These are phyloP conservation scores for Yponomeuta sedellus DNA, from an alignment of 2,888 invertebrate species.

Conservation along the genomic window DNA sequence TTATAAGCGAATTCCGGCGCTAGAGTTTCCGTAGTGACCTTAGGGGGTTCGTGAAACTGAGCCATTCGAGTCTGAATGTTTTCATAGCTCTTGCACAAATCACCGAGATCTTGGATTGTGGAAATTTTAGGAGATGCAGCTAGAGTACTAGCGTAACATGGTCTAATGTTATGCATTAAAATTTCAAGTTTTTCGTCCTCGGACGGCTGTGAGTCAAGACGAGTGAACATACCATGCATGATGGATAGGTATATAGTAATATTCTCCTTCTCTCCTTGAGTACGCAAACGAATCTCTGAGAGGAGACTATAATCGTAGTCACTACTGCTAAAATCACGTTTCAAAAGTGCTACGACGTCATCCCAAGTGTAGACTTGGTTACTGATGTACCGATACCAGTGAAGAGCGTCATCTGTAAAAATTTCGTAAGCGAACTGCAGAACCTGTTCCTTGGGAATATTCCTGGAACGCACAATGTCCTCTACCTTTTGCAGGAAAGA, in stretches of 20 bases:
- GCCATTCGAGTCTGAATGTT: slow-evolving; percentile 18
- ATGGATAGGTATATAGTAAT: slow-evolving; percentile 24
- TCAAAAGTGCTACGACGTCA: not conserved
- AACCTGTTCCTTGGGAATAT: too few relatives aligned
- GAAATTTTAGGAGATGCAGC: slow-evolving; percentile 17
- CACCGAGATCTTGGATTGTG: slow-evolving; percentile 13
- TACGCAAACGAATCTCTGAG: slow-evolving; percentile 11
- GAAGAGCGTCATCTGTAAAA: too few relatives aligned
- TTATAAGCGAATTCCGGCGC: slow-evolving; percentile 23
- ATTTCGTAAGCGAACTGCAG: too few relatives aligned
- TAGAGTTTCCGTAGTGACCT: slow-evolving; percentile 15
- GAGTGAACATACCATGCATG: slow-evolving; percentile 2
- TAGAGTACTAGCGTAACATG: slow-evolving; percentile 3
- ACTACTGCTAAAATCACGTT: not conserved
- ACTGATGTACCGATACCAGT: too few relatives aligned
- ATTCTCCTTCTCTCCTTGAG: slow-evolving; percentile 15
- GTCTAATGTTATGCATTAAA: too few relatives aligned
- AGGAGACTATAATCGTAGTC: slow-evolving; percentile 13
- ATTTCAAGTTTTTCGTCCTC: too few relatives aligned
- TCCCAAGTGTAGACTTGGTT: too few relatives aligned
- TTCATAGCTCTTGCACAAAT: slow-evolving; percentile 22
- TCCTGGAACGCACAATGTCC: too few relatives aligned
- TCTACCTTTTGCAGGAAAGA: too few relatives aligned
- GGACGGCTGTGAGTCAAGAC: too few relatives aligned
- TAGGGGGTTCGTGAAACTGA: slow-evolving; percentile 22